These are phyloP conservation scores for Astyanax mexicanus DNA, from an alignment of 2,797 vertebrate genomes.

Conservation along the genomic window DNA sequence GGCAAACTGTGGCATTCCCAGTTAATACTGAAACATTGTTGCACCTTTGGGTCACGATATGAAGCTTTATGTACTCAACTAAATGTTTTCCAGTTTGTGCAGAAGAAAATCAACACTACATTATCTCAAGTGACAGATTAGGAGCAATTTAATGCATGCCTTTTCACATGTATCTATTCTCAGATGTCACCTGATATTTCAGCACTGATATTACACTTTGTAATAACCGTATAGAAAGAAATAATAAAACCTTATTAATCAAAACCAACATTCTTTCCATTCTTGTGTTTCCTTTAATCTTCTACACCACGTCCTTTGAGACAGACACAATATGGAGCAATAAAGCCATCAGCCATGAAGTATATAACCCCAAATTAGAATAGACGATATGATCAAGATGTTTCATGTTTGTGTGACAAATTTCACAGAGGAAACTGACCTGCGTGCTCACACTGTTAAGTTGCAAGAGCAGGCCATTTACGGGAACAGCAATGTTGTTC, in stretches of 20 bases:
- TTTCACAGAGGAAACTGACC: too few species aligned
- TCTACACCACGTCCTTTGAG: too few species aligned
- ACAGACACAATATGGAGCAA: too few species aligned
- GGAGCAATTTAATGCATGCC: conserved; percentile 41
- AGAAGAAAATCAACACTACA: conserved; percentile 46
- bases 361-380: too few species aligned
- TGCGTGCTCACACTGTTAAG: too few species aligned
- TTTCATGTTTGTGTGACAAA: too few species aligned
- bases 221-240: conserved; percentile 25
- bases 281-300: too few species aligned
- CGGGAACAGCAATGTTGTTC: too few species aligned
- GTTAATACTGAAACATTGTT: not conserved
- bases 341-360: too few species aligned
- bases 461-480: too few species aligned
- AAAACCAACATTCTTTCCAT: not conserved
- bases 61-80: not conserved
- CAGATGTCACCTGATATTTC: not conserved
- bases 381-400: too few species aligned
- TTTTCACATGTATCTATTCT: conserved; percentile 39
- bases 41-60: conserved; percentile 12
- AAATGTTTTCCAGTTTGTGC: not conserved
- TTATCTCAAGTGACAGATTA: not conserved
- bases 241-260: conserved; percentile 47
- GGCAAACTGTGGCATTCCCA: not conserved
- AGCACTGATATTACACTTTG: conserved; percentile 27